Base-by-base conservation (phyloP, 1,140 invertebrate genomes). In the Drosophila orosa region DNA sequence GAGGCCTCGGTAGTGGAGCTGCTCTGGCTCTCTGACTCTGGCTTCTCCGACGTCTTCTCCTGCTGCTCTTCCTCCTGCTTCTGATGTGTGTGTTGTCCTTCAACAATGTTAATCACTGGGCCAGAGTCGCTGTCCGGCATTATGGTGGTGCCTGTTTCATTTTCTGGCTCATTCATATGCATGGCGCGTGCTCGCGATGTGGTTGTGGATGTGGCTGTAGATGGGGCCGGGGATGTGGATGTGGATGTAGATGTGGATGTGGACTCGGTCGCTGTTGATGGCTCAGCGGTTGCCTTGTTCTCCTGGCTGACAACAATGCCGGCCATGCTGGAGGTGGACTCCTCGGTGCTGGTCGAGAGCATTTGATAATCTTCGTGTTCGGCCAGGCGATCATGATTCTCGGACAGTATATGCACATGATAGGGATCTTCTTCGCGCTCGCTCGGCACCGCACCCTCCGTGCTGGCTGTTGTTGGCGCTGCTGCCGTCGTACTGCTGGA, bases 331-430 rank as follows among this genome's bases (percentile, higher is more conserved):
- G 79, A 55, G 19, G 60, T 68, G 25, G 65, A 47, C 52, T 86
- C 78, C 54, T 90, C 90, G 54, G 86, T 85, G 62, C 82, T 87
- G 68, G 85, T 91, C 48, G 82, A 91, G 33, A 91, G 72, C 83
- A 91, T 87, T 90, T 91, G 86, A 84, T 91, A 91, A 85, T 91
- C 90, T 79, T 90, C 90, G 54, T 91, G 90, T 81, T 91, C 90
- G 78, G 90, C 90, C 76, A 91, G 85, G 76, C 90, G 82, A 82
- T 91, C 90, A 84, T 91, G 90, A 80, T 91, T 90, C 68, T 91
- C 90, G 58, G 90, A 90, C 59, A 91, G 80, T 87, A 91, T 91
- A 74, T 91, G 90, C 74, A 80, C 85, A 85, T 91, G 90, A 80
- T 91, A 91, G 50, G 90, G 90, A 91, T 91, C 90, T 78, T 91